phyloP scores from a whole-genome alignment of 1,140 invertebrate genomes.

The Vanessa atalanta region DNA sequence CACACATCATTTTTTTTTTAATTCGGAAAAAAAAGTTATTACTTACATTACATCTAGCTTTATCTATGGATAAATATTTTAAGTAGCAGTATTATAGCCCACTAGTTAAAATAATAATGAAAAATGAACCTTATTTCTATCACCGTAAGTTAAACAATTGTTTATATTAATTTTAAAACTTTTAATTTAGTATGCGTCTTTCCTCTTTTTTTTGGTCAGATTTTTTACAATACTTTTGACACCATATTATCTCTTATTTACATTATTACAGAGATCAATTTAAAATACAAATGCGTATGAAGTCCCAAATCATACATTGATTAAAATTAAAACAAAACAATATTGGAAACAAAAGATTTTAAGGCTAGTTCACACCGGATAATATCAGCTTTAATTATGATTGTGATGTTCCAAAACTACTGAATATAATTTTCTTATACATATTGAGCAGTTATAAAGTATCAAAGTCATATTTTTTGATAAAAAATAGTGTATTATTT shows the following conservation, averaged over 20 bases:
- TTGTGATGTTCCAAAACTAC: not conserved
- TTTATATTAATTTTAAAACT: not conserved
- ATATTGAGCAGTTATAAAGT: no score
- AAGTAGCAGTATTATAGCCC: conserved; percentile 4
- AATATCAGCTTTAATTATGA: not conserved
- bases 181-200: conserved; percentile 19
- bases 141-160: not conserved
- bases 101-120: conserved; percentile 4
- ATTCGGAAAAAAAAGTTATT: conserved; percentile 1
- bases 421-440: no score
- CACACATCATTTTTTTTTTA: conserved; percentile 10
- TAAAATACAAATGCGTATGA: conserved; percentile 25
- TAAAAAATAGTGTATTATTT: no score
- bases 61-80: not conserved
- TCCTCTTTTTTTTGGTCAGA: conserved; percentile 5
- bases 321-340: conserved; percentile 9
- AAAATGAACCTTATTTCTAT: not conserved
- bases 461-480: no score
- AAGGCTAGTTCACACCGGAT: not conserved
- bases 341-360: conserved; percentile 16
- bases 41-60: conserved; percentile 6
- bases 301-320: conserved; percentile 26
- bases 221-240: conserved; percentile 20
- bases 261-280: conserved; percentile 33
- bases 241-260: conserved; percentile 30